Evolutionary conservation across 2,113 vertebrate genomes (phyloP).

Genomic region (Arizona elegans): DNA sequence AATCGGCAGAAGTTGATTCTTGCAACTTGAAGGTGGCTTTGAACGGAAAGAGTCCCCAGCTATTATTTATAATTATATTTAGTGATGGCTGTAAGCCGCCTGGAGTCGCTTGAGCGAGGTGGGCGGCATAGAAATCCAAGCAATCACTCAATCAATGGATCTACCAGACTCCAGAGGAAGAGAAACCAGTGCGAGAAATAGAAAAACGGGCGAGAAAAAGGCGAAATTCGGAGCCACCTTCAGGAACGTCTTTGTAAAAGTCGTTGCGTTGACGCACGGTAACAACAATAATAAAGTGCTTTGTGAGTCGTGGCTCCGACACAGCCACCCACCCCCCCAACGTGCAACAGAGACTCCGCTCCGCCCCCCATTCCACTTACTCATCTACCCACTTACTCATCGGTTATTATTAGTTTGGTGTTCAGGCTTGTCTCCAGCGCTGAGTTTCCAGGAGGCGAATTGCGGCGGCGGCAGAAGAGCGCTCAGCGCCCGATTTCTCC

Average conservation of each 20-base stretch:
- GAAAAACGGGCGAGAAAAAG: not conserved
- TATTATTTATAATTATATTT: not conserved
- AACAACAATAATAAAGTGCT: not conserved
- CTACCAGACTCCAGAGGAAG: not conserved
- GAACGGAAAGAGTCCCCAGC: not conserved
- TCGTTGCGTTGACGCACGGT: not conserved
- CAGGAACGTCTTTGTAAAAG: not conserved
- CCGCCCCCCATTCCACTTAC: not conserved
- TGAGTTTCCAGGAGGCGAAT: not conserved
- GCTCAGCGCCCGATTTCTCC: not conserved
- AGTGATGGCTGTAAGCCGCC: not conserved
- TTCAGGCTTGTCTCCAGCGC: not conserved
- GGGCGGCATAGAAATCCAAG: not conserved
- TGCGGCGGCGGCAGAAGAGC: not conserved
- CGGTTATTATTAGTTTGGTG: slow-evolving; percentile 50
- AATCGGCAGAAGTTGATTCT: not conserved
- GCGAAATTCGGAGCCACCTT: not conserved
- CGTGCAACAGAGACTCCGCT: not conserved
- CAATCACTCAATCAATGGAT: not conserved
- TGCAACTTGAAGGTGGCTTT: not conserved
- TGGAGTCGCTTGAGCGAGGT: not conserved
- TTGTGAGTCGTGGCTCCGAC: not conserved
- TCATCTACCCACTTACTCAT: slow-evolving; percentile 53
- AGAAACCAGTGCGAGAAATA: not conserved
- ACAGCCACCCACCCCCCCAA: not conserved